phyloP scores from a whole-genome alignment of 2,113 vertebrate species.

The Meriones unguiculatus region DNA sequence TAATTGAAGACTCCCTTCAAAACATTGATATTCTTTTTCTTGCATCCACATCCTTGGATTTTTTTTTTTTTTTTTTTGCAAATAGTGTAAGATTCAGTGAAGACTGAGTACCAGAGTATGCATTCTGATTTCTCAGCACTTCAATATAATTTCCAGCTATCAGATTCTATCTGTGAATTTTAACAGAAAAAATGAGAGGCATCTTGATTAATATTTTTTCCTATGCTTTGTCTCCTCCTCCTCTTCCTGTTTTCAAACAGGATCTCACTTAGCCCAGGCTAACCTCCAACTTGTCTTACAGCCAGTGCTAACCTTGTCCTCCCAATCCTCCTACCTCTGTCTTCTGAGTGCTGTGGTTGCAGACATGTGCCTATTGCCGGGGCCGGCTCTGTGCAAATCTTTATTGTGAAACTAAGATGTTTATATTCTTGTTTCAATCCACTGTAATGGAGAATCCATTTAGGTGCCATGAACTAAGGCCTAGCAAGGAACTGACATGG shows the following conservation, averaged over 20 bases:
- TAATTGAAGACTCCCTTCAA: background rate
- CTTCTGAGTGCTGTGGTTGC: background rate
- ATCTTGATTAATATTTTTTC: background rate
- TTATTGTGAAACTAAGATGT: background rate
- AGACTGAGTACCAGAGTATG: background rate
- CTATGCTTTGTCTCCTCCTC: background rate
- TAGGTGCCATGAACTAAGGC: background rate
- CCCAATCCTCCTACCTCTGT: background rate
- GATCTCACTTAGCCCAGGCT: background rate
- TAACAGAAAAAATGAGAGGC: background rate
- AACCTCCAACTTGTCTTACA: background rate
- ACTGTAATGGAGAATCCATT: background rate
- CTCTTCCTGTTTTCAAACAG: background rate
- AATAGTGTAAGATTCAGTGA: background rate
- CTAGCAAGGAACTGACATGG: background rate
- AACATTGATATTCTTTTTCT: background rate
- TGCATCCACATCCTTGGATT: background rate
- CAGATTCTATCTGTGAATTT: background rate
- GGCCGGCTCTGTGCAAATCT: background rate
- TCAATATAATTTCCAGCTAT: background rate
- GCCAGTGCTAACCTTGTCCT: background rate
- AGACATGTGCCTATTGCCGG: background rate
- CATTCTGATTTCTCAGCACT: background rate
- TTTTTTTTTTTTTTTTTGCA: background rate
- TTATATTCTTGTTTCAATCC: background rate